Evolutionary conservation across 2,797 vertebrate species (phyloP), one percentile per base, ranked within the genome.

Genomic region (Percopsis omiscomaycus): DNA sequence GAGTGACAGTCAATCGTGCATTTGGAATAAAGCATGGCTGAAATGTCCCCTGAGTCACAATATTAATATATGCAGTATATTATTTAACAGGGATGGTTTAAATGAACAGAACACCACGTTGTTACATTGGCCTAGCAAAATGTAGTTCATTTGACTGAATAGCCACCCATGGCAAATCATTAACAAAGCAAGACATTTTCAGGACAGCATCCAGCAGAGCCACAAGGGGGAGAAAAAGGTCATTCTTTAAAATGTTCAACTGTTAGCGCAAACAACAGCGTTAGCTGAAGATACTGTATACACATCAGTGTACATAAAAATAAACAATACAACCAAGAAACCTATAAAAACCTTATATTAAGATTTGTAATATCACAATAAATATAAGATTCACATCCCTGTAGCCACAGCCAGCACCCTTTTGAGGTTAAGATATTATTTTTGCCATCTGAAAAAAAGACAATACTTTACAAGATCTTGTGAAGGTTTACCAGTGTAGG

Each of bases 381-480:
- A 9, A 15, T 15, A 15, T 3, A 56, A 56, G 30, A 42, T 44
- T 15, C 30, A 37, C 30, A 56, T 54, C 52, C 3, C 16, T 52
- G 28, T 47, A 53, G 69, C 27, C 61, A 13, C 13, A 1, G 11
- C 59, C 27, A 48, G 56, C 52, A 66, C 42, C 44, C 1, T 54
- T 48, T 51, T 13, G 15, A 30, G 3, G 4, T 64, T 28, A 44
- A 50, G 4, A 49, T 2, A 59, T 22, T 22, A 22, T 9, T 5
- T 37, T 37, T 37, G 14, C 16, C 3, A 50, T n/a, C 14, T 50
- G 49, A 16, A 5, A 50, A n/a, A 16, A 52, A 22, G 14, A 30
- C 27, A 86, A 83, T 71, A 84, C 79, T 71, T 70, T 3, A 44
- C 42, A 71, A 13, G 6, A 15, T 49, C 44, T 69, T 27, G 16